phyloP scores from a whole-genome alignment of 2,113 vertebrate species.

The Syngnathus floridae region DNA sequence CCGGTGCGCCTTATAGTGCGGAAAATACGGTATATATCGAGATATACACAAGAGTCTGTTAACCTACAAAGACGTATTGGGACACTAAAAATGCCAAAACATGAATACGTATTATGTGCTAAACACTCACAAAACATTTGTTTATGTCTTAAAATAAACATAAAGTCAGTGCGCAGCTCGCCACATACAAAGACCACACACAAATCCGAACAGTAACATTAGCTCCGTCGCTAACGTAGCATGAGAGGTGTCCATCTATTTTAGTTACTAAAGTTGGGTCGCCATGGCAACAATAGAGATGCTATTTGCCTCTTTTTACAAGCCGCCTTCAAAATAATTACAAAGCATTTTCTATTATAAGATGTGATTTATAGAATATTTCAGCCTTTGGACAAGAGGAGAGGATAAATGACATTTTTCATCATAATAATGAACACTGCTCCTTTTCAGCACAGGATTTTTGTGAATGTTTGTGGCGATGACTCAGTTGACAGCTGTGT shows the following conservation, averaged over 20 bases:
- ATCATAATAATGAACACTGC: slow-evolving; percentile 5
- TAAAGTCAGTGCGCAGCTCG: background rate
- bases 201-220: background rate
- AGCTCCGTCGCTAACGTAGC: background rate
- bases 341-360: background rate
- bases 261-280: background rate
- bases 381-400: background rate
- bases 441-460: slow-evolving; percentile 1
- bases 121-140: background rate
- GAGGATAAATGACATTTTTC: background rate
- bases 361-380: background rate
- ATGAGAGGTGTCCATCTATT: background rate
- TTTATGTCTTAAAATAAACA: background rate
- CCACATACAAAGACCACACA: background rate
- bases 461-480: slow-evolving; percentile 26
- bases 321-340: background rate
- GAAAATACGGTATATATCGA: no score
- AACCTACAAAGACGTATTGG: background rate
- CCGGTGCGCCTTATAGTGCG: no score
- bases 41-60: background rate
- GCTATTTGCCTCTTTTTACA: background rate
- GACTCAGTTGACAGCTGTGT: slow-evolving; percentile 44
- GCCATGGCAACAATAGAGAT: background rate
- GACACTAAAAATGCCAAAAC: background rate
- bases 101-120: background rate